Percentiles rank a stretch among this genome's conserved stretches.
Conservation (phyloP, 2,888 invertebrate genomes). For the Alsophila aescularia region DNA sequence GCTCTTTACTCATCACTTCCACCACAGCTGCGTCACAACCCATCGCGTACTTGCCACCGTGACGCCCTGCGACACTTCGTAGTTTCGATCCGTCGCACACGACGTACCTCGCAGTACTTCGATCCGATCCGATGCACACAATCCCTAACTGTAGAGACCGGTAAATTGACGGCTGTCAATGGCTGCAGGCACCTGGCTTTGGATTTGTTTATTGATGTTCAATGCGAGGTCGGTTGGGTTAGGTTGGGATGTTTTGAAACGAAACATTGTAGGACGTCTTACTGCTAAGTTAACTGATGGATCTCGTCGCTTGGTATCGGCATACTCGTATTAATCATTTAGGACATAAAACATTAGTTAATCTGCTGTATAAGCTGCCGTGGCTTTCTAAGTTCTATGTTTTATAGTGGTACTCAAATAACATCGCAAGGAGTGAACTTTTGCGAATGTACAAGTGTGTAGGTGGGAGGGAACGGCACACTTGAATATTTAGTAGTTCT, state of each 20-base stretch:
- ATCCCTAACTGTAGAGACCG: constrained; percentile 51
- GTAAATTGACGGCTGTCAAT: constrained; percentile 47
- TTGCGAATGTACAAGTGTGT: too few relatives aligned
- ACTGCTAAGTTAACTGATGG: background rate
- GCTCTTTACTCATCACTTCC: constrained; percentile 7
- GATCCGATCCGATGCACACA: constrained; percentile 52
- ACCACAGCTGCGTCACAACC: constrained; percentile 49
- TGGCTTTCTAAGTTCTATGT: too few relatives aligned
- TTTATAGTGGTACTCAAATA: too few relatives aligned
- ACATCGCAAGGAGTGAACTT: too few relatives aligned
- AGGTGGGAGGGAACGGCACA: too few relatives aligned
- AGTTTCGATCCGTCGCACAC: constrained; percentile 43
- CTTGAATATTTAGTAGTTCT: too few relatives aligned
- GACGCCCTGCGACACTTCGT: constrained; percentile 56
- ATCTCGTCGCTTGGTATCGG: background rate
- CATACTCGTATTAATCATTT: background rate
- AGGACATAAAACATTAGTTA: too few relatives aligned
- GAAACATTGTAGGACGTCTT: background rate
- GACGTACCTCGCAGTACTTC: constrained; percentile 39
- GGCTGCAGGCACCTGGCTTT: constrained; percentile 33
- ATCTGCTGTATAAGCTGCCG: too few relatives aligned
- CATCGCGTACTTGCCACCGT: constrained; percentile 58
- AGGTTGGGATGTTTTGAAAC: constrained; percentile 10
- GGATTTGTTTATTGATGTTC: constrained; percentile 19
- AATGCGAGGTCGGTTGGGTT: constrained; percentile 14